Base-by-base conservation (phyloP, 2,888 invertebrate genomes). In the Clunio marinus region DNA sequence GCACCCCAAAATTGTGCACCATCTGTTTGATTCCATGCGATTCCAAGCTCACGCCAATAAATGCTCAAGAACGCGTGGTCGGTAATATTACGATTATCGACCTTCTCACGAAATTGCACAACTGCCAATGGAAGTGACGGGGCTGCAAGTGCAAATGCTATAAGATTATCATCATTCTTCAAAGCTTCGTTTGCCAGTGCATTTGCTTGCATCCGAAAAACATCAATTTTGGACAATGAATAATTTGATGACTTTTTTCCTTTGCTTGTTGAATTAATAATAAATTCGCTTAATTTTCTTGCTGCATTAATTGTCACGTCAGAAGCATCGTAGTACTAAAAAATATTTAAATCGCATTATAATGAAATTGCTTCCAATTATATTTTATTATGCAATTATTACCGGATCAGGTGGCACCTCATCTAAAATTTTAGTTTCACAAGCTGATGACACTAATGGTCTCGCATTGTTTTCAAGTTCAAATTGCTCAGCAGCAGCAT, bases 71-170 rank as follows among this genome's bases (percentile, higher is more conserved):
- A 78, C 25, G 74, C 75, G 71, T 78, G 78, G 71, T 78, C 78
- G 68, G 77, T 58, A n/a, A 55, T 17, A 35, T 41, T 58, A 1
- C 55, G 55, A 17, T 78, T 78, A 75, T 79, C 77, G 71, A 78
- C 76, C 72, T 77, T 77, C 72, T 77, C 77, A 70, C 77, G 75
- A 74, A 79, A 79, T 73, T 78, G 78, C 69, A 79, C 77, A 71
- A 79, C 79, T 70, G 79, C 80, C 67, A 80, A 75, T 73, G 77
- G 77, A 71, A 78, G 75, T 69, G 74, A 76, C 58, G 80, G 79
- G 59, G 78, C 79, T 69, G 79, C 79, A 60, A 79, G 75, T 51
- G 79, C 79, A 72, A 79, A 77, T 17, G 79, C 79, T 73, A 79
- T 71, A 51, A 79, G 73, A 71, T 76, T 77, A 70, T 78, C 79